Base-by-base conservation (phyloP, 2,797 vertebrate genomes). In the Labroides dimidiatus region DNA sequence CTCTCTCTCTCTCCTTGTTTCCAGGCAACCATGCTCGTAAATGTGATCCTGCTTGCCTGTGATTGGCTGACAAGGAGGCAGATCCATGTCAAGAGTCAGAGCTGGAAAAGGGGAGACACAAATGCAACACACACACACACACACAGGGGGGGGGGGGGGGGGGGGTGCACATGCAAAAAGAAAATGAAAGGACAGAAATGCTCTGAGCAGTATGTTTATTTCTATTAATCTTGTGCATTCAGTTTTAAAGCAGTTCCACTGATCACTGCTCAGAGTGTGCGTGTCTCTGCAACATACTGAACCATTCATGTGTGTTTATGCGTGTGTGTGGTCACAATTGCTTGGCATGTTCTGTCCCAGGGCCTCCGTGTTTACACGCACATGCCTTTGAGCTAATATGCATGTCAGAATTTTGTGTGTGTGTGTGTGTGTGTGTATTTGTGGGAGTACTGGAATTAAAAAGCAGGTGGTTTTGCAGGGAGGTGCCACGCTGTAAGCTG, bases 1-100 rank as follows among this genome's bases (percentile, higher is more conserved):
- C 30, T 4, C 30, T 21, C 76, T 53, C 53, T 54, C 58, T 24
- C 52, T 68, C 69, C 84, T 75, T 93, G 93, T 94, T 94, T 90
- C 93, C 88, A 87, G 81, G 93, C 92, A 94, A 94, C 93, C 83
- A 4, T 14, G 77, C 86, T 85, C 59, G 57, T 85, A 87, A 90
- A 88, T 81, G 88, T 80, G 78, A 87, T 90, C 72, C 72, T 75
- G 21, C 84, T 90, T 20, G 61, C 48, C 77, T 62, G 60, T 23
- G 73, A 90, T 90, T 90, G 87, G 89, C 75, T 89, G 76, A 72
- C 66, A 33, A 73, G 65, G 77, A 36, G 24, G 72, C 42, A 51
- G 69, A 12, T 78, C 66, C 61, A 45, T 73, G 79, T 71, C 54
- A 57, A n/a, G 43, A 68, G 71, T 67, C 37, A 54, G 57, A 72